These are phyloP conservation scores for Drosophila aff. DNA, from an alignment of 1,140 invertebrate species.

Conservation along the genomic window DNA sequence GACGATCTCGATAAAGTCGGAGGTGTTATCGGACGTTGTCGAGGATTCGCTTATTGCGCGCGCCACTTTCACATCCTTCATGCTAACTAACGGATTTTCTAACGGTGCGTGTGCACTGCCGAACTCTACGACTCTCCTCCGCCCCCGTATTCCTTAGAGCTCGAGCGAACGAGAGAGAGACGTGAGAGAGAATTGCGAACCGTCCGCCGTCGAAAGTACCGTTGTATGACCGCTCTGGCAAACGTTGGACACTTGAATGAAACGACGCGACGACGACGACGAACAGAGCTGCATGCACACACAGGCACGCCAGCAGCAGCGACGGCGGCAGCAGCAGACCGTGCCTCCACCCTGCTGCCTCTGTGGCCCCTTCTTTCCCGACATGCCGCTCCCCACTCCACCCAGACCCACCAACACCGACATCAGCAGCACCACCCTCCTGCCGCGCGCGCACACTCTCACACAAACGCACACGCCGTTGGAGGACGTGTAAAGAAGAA, in stretches of 20 bases:
- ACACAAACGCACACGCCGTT: slow-evolving; percentile 54
- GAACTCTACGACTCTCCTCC: slow-evolving; percentile 17
- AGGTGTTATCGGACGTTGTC: slow-evolving; percentile 82
- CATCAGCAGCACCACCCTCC: slow-evolving; percentile 16
- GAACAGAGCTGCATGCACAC: slow-evolving; percentile 71
- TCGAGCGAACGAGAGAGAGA: slow-evolving; percentile 1
- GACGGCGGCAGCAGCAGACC: slow-evolving; percentile 49
- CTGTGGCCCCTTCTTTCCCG: slow-evolving; percentile 19
- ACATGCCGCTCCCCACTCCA: slow-evolving; percentile 36
- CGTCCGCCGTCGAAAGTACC: slow-evolving; percentile 56
- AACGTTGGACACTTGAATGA: slow-evolving; percentile 85
- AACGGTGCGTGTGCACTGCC: slow-evolving; percentile 36
- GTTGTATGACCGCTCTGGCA: slow-evolving; percentile 82
- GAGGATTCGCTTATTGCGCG: slow-evolving; percentile 81
- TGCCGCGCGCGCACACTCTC: slow-evolving; percentile 32
- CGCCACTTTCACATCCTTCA: slow-evolving; percentile 77
- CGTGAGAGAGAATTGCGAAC: slow-evolving; percentile 31
- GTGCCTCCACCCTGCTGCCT: slow-evolving; percentile 30
- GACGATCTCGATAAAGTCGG: slow-evolving; percentile 83
- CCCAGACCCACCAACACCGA: slow-evolving; percentile 5
- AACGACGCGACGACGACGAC: slow-evolving; percentile 61
- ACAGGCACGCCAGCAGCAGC: slow-evolving; percentile 62
- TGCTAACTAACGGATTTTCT: slow-evolving; percentile 39
- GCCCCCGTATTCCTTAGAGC: slow-evolving; percentile 18
- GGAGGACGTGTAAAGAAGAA: slow-evolving; percentile 81